Evolutionary conservation across 35 echinoderm and acorn worm genomes (phyloP).

Genomic region (Eucidaris tribuloides): DNA sequence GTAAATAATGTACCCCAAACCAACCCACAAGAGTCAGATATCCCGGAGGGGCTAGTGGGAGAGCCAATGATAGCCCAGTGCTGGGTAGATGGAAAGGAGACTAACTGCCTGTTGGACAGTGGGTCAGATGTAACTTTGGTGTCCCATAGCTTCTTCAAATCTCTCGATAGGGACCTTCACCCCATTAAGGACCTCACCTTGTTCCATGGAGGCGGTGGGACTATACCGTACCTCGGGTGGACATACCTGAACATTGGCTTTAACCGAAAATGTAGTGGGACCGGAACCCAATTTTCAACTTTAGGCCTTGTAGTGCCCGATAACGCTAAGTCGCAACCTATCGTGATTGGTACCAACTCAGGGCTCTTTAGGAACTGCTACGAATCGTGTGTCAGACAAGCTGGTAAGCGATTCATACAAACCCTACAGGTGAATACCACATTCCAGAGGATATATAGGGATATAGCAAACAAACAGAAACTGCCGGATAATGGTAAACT

Average conservation of each 20-base stretch:
- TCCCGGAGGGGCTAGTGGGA: slow-evolving; percentile 53
- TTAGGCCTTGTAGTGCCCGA: slow-evolving; percentile 62
- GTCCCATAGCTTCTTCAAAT: slow-evolving; percentile 31
- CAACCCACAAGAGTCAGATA: not conserved
- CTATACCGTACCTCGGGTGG: slow-evolving; percentile 61
- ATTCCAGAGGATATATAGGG: slow-evolving; percentile 30
- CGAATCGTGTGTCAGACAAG: slow-evolving; percentile 20
- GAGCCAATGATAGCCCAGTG: slow-evolving; percentile 16
- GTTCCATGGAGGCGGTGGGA: slow-evolving; percentile 66
- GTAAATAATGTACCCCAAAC: too few species aligned
- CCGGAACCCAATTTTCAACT: slow-evolving; percentile 4
- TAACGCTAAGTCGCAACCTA: slow-evolving; percentile 1
- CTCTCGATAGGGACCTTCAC: slow-evolving; percentile 3
- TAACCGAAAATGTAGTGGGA: slow-evolving; percentile 19
- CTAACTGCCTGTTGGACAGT: slow-evolving; percentile 48
- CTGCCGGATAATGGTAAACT: slow-evolving; percentile 6
- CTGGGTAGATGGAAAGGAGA: slow-evolving; percentile 11
- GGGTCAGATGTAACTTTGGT: slow-evolving; percentile 72
- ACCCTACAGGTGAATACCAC: slow-evolving; percentile 21
- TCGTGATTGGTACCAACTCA: slow-evolving; percentile 58
- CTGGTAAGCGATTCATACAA: slow-evolving; percentile 31
- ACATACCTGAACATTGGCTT: slow-evolving; percentile 24
- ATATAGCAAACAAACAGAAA: slow-evolving; percentile 5
- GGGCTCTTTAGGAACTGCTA: slow-evolving; percentile 50
- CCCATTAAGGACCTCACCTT: slow-evolving; percentile 50